phyloP scores from a whole-genome alignment of 2,888 invertebrate genomes.

The Deilephila porcellus region DNA sequence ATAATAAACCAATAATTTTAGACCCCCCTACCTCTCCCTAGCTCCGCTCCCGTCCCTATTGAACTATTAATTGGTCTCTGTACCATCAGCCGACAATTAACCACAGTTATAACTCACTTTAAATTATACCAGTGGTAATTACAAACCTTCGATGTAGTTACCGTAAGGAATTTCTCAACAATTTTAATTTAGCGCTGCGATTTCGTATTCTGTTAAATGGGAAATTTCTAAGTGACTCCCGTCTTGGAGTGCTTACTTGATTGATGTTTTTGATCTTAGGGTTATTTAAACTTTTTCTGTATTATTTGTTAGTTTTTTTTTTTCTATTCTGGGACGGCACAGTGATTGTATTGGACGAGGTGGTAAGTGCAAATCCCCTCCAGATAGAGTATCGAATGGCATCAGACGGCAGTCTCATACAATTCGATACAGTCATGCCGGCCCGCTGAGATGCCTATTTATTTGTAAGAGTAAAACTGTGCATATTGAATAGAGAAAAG shows the following conservation, averaged over 20 bases:
- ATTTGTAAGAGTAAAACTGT: too few species aligned
- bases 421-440: too few species aligned
- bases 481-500: too few species aligned
- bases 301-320: too few species aligned
- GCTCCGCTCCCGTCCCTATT: neutral
- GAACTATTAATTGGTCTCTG: slow-evolving; percentile 22
- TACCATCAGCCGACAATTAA: slow-evolving; percentile 14
- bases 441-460: too few species aligned
- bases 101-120: slow-evolving; percentile 17
- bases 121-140: neutral
- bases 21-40: neutral
- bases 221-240: neutral
- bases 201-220: neutral
- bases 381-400: too few species aligned
- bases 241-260: neutral
- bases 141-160: neutral
- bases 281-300: too few species aligned
- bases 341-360: too few species aligned
- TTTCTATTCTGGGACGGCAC: too few species aligned
- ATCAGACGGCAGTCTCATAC: too few species aligned
- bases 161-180: neutral
- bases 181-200: neutral
- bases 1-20: neutral
- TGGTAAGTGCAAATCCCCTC: too few species aligned
- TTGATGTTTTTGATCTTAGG: neutral